Evolutionary conservation across 2,888 invertebrate genomes (phyloP).

Genomic region (Lamproptera curius): DNA sequence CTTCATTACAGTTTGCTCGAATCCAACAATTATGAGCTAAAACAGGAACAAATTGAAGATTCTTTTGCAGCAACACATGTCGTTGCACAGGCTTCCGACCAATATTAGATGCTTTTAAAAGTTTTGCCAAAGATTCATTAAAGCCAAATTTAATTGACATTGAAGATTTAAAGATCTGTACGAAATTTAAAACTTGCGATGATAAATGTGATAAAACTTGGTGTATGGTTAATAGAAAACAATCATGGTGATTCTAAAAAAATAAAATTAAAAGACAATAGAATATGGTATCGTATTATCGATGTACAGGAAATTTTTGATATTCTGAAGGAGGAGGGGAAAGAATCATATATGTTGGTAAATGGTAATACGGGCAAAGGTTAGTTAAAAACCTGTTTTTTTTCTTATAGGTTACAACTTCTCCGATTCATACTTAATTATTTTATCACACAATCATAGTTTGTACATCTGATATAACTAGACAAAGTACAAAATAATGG

Average conservation of each 20-base stretch:
- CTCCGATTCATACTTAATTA: too few species aligned
- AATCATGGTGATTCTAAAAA: constrained; percentile 38
- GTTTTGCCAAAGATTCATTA: constrained; percentile 80
- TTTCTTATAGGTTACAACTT: too few species aligned
- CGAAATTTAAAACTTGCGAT: constrained; percentile 22
- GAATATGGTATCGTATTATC: constrained; percentile 74
- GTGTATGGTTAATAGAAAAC: constrained; percentile 70
- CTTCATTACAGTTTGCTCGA: constrained; percentile 47
- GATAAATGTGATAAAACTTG: constrained; percentile 34
- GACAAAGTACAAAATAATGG: too few species aligned
- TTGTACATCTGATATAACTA: too few species aligned
- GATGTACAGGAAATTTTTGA: constrained; percentile 69
- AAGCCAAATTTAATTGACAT: constrained; percentile 57
- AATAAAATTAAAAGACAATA: constrained; percentile 48
- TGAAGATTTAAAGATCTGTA: constrained; percentile 51
- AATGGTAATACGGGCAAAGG: constrained; percentile 67
- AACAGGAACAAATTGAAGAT: constrained; percentile 82
- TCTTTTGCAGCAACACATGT: constrained; percentile 85
- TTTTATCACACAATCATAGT: too few species aligned
- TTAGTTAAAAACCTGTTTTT: constrained; percentile 33
- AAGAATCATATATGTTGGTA: constrained; percentile 79
- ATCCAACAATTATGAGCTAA: constrained; percentile 46
- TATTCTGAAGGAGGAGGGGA: constrained; percentile 58
- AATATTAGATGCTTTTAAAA: constrained; percentile 86
- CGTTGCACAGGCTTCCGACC: constrained; percentile 88